A percentile compares a stretch with the other conserved stretches of the same genome.
Conservation (phyloP, 2,797 vertebrate species). For the Thaleichthys pacificus region DNA sequence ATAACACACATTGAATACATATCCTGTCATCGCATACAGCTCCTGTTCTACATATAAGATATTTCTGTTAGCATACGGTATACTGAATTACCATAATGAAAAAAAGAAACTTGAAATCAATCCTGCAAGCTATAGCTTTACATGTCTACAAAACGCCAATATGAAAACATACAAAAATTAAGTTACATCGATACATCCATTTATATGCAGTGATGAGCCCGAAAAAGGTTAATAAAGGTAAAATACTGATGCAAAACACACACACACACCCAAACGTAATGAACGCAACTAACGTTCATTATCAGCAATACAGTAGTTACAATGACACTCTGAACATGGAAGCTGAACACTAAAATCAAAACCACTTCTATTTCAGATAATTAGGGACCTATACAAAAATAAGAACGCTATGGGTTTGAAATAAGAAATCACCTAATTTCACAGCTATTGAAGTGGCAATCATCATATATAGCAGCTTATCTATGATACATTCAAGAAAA, state of each 20-base stretch:
- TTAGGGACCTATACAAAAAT: slow-evolving; percentile 96
- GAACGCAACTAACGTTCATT: slow-evolving; percentile 93
- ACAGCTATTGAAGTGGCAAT: slow-evolving; percentile 99
- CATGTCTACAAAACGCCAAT: slow-evolving; percentile 89
- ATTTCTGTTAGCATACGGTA: slow-evolving; percentile 67
- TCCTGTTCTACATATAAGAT: slow-evolving; percentile 61
- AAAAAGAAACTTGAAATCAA: slow-evolving; percentile 87
- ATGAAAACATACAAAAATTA: slow-evolving; percentile 96
- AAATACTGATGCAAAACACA: slow-evolving; percentile 97
- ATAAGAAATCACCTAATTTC: slow-evolving; percentile 98
- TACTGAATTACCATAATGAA: slow-evolving; percentile 63
- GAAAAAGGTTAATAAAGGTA: slow-evolving; percentile 90
- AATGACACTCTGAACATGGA: slow-evolving; percentile 97
- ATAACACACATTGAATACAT: slow-evolving; percentile 35
- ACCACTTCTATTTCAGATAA: slow-evolving; percentile 95
- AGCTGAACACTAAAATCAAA: slow-evolving; percentile 88
- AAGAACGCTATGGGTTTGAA: slow-evolving; percentile 89
- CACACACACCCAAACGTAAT: slow-evolving; percentile 81
- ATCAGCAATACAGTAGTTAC: slow-evolving; percentile 99
- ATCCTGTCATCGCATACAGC: slow-evolving; percentile 84
- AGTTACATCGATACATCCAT: slow-evolving; percentile 93
- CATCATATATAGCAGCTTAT: slow-evolving; percentile 99
- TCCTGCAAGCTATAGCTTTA: slow-evolving; percentile 95
- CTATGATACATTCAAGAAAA: slow-evolving; percentile 99
- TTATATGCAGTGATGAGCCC: slow-evolving; percentile 98